Percentiles rank a stretch among this genome's conserved stretches.
These are phyloP conservation scores for Lithobates pipiens DNA, from an alignment of 2,797 vertebrate genomes.

Conservation along the genomic window DNA sequence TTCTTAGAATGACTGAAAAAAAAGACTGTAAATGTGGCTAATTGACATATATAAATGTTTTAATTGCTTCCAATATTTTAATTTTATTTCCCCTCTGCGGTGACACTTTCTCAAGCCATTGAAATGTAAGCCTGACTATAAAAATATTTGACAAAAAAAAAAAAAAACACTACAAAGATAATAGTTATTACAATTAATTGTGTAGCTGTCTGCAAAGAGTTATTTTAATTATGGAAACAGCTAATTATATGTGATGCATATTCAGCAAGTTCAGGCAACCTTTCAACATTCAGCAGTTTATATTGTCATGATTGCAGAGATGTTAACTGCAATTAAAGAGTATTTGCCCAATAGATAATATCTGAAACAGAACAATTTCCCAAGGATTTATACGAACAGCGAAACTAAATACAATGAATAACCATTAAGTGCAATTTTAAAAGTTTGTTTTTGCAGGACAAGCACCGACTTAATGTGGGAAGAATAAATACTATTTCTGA, in stretches of 20 bases:
- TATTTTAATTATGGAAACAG: background rate
- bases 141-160: background rate
- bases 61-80: background rate
- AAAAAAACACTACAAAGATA: background rate
- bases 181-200: background rate
- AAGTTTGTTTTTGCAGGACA: slow-evolving; percentile 34
- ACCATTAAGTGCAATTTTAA: slow-evolving; percentile 41
- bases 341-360: slow-evolving; percentile 49
- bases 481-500: background rate
- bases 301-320: slow-evolving; percentile 9
- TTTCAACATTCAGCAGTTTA: slow-evolving; percentile 11
- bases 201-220: background rate
- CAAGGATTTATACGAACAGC: slow-evolving; percentile 24
- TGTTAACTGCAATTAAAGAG: slow-evolving; percentile 38
- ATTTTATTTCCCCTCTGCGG: background rate
- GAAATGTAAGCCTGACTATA: background rate
- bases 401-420: slow-evolving; percentile 32
- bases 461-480: slow-evolving; percentile 12
- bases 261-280: background rate
- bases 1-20: no score
- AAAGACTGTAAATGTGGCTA: background rate
- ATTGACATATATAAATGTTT: background rate
- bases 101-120: background rate
- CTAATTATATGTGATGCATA: slow-evolving; percentile 8
- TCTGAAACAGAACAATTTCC: slow-evolving; percentile 43